Percentiles rank a stretch among this genome's conserved stretches.
Conservation (phyloP, 2,888 invertebrate species). For the Polyploca ridens region DNA sequence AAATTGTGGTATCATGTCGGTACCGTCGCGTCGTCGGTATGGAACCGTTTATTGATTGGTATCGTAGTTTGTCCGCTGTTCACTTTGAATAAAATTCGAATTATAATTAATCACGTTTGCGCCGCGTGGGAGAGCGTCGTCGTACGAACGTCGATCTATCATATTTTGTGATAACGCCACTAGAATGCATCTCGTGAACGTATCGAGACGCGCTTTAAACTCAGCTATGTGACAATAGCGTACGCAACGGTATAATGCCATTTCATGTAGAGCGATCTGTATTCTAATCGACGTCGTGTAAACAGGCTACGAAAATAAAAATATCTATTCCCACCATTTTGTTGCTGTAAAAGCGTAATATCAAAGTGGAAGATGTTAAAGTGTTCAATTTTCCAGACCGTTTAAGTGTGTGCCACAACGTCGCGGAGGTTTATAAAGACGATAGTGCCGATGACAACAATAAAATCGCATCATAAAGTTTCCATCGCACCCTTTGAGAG, state of each 20-base stretch:
- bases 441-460: slow-evolving; percentile 69
- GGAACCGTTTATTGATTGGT: slow-evolving; percentile 85
- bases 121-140: slow-evolving; percentile 82
- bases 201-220: slow-evolving; percentile 69
- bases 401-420: slow-evolving; percentile 44
- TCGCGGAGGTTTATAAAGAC: slow-evolving; percentile 59
- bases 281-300: slow-evolving; percentile 34
- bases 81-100: slow-evolving; percentile 85
- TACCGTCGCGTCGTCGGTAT: slow-evolving; percentile 81
- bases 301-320: neutral
- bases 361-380: slow-evolving; percentile 37
- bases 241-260: slow-evolving; percentile 57
- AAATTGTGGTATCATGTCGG: slow-evolving; percentile 82
- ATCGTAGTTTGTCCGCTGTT: slow-evolving; percentile 83
- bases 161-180: slow-evolving; percentile 84
- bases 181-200: slow-evolving; percentile 76
- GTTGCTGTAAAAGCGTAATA: slow-evolving; percentile 14
- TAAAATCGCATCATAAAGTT: slow-evolving; percentile 76
- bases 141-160: slow-evolving; percentile 79
- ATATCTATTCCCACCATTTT: no score
- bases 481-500: slow-evolving; percentile 70
- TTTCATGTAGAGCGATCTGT: slow-evolving; percentile 45
- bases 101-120: slow-evolving; percentile 83
- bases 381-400: slow-evolving; percentile 53
- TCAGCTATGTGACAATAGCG: slow-evolving; percentile 66